A percentile compares a stretch with the other conserved stretches of the same genome.
Evolutionary conservation across 2,888 invertebrate species (phyloP).

Genomic region (Yponomeuta malinellus): DNA sequence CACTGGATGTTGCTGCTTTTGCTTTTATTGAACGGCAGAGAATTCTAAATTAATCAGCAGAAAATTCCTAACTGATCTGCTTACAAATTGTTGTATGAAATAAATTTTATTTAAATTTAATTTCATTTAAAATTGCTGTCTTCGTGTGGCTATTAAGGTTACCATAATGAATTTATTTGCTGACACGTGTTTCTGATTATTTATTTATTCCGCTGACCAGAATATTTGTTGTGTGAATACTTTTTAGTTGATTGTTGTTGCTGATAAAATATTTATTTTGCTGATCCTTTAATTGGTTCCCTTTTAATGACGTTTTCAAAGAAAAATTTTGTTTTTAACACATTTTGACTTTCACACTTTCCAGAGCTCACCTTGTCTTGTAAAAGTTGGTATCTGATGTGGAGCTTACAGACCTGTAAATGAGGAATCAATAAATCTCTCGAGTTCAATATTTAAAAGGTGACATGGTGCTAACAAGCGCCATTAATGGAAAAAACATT

Average conservation of each 20-base stretch:
- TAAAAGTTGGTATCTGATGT: not conserved
- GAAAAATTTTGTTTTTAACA: not conserved
- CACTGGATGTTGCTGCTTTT: too few species aligned
- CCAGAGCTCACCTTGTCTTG: not conserved
- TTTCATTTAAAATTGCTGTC: too few species aligned
- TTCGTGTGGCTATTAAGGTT: too few species aligned
- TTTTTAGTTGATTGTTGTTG: not conserved
- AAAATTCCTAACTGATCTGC: too few species aligned
- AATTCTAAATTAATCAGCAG: too few species aligned
- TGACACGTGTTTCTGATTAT: not conserved
- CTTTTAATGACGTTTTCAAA: not conserved
- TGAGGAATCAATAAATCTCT: not conserved
- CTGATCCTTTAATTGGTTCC: too few species aligned
- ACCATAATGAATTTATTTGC: too few species aligned
- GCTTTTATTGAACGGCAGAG: too few species aligned
- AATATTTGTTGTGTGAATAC: not conserved
- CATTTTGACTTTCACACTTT: not conserved
- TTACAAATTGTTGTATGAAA: too few species aligned
- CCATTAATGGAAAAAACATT: not conserved
- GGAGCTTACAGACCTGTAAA: conserved; percentile 13
- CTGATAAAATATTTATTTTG: too few species aligned
- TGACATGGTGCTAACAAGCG: too few species aligned
- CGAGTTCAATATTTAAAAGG: not conserved
- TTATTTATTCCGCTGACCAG: not conserved
- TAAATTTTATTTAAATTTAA: too few species aligned